A percentile compares a stretch with the other conserved stretches of the same genome.
phyloP scores from a whole-genome alignment of 2,113 vertebrate genomes.

The Ammospiza nelsoni region DNA sequence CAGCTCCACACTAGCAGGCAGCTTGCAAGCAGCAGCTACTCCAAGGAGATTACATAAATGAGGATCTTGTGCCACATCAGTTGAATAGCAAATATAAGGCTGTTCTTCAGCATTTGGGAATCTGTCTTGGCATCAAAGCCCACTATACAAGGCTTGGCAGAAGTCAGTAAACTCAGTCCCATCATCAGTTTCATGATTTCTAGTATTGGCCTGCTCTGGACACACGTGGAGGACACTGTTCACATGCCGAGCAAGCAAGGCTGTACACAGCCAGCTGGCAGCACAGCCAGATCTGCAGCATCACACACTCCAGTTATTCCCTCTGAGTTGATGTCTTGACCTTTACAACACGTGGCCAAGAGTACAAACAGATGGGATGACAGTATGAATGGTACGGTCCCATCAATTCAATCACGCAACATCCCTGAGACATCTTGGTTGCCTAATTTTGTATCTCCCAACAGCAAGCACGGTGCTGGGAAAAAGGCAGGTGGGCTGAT shows the following conservation, averaged over 20 bases:
- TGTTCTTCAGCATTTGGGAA: neutral
- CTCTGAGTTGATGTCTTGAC: slow-evolving; percentile 42
- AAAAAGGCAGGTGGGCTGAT: neutral
- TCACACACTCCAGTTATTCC: slow-evolving; percentile 49
- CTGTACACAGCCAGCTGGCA: slow-evolving; percentile 58
- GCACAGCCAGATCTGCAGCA: slow-evolving; percentile 47
- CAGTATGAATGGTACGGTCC: neutral
- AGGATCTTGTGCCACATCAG: neutral
- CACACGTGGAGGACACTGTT: neutral
- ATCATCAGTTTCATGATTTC: slow-evolving; percentile 24
- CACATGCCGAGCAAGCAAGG: neutral
- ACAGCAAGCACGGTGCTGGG: neutral
- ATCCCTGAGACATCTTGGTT: slow-evolving; percentile 14
- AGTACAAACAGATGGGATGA: slow-evolving; percentile 64
- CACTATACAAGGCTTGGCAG: neutral
- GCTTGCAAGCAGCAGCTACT: fast-evolving
- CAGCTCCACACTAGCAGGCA: neutral
- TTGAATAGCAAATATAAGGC: neutral
- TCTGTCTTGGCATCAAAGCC: neutral
- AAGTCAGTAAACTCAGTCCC: slow-evolving; percentile 13
- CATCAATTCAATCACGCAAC: neutral
- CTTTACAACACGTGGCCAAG: slow-evolving; percentile 44
- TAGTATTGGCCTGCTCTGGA: slow-evolving; percentile 12
- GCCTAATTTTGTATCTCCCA: neutral
- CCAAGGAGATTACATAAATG: neutral